These are phyloP conservation scores for Turritopsis rubra DNA, from an alignment of 30 jellyfish, hydroid and myxozoan species.

Conservation along the genomic window DNA sequence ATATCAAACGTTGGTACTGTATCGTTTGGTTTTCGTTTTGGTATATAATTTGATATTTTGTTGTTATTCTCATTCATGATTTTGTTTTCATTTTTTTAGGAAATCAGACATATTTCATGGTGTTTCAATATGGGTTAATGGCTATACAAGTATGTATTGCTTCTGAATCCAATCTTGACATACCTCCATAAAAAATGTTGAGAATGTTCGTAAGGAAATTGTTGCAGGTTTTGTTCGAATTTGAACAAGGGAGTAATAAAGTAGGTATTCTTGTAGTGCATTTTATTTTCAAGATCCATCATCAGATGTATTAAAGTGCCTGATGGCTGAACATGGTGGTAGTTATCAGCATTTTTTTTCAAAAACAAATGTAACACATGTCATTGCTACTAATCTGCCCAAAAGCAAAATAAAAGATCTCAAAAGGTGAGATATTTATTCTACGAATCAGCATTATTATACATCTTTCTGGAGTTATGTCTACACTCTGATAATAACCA, in stretches of 20 bases:
- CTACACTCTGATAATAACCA: neutral
- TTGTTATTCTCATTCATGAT: neutral
- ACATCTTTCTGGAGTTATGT: too few species aligned
- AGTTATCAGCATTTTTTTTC: constrained; percentile 78
- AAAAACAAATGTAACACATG: constrained; percentile 69
- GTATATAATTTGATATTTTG: neutral
- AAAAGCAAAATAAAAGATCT: constrained; percentile 78
- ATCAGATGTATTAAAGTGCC: constrained; percentile 70
- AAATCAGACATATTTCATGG: constrained; percentile 74
- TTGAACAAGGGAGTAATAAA: neutral
- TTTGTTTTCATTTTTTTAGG: constrained; percentile 31
- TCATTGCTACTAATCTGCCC: constrained; percentile 93
- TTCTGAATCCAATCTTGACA: neutral
- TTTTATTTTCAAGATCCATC: constrained; percentile 70
- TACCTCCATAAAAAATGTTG: too few species aligned
- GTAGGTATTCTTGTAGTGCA: too few species aligned
- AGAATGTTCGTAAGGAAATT: too few species aligned
- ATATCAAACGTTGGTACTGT: too few species aligned
- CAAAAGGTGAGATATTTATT: constrained; percentile 19
- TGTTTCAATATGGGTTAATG: constrained; percentile 89
- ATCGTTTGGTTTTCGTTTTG: neutral
- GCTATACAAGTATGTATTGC: constrained; percentile 72
- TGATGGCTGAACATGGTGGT: constrained; percentile 94
- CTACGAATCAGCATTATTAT: too few species aligned
- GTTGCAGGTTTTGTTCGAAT: too few species aligned